phyloP scores from a whole-genome alignment of 2,888 invertebrate species.

The Chirona hameri region DNA sequence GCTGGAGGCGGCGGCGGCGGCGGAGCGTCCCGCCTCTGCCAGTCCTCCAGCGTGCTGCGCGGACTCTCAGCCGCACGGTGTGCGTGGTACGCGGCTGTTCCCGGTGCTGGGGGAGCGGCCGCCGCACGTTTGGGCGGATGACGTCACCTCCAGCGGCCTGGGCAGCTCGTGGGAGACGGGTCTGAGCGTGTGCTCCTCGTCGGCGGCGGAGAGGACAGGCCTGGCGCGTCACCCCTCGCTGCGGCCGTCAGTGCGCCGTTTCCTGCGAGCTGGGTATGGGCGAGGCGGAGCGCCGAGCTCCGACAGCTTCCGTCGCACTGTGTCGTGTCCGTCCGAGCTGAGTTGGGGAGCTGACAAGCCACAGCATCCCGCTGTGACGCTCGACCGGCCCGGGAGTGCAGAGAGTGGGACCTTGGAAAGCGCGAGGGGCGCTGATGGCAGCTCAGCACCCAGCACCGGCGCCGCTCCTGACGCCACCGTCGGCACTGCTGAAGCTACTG shows the following conservation, averaged over 20 bases:
- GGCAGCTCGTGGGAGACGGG: slow-evolving; percentile 23
- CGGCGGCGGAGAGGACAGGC: background rate
- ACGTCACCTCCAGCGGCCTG: background rate
- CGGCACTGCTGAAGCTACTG: background rate
- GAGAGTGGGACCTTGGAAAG: background rate
- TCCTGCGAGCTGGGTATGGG: background rate
- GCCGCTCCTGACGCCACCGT: background rate
- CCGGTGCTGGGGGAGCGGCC: background rate
- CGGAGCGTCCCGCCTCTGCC: background rate
- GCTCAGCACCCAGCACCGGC: background rate
- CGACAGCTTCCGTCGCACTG: background rate
- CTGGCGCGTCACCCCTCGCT: background rate
- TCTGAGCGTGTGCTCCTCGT: background rate
- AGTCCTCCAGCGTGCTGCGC: background rate
- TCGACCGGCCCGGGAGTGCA: background rate
- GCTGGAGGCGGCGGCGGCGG: background rate
- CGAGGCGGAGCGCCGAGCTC: background rate
- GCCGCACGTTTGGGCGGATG: background rate
- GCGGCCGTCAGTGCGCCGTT: background rate
- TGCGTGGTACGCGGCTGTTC: background rate
- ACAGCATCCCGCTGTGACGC: background rate
- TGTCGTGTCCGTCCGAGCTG: background rate
- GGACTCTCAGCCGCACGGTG: background rate
- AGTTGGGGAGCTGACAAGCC: background rate
- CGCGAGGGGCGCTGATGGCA: background rate